These are phyloP conservation scores for Noctilio leporinus DNA, from an alignment of 2,113 vertebrate species.

Conservation along the genomic window DNA sequence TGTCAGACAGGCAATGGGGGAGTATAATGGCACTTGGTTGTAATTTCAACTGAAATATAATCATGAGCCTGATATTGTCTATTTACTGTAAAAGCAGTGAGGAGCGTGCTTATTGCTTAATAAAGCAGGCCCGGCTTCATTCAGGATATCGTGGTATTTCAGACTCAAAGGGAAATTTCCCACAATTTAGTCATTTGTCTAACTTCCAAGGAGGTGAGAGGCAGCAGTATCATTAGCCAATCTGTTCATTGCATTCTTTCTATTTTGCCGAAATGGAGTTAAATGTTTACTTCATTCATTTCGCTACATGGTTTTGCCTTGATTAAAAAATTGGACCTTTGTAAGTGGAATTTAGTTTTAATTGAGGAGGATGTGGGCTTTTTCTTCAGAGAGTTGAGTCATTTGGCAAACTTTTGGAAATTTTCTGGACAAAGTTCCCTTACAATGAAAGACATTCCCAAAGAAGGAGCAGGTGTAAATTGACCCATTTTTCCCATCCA, in stretches of 20 bases:
- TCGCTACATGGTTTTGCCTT: not conserved
- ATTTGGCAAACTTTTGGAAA: not conserved
- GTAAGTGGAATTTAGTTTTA: not conserved
- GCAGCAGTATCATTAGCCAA: not conserved
- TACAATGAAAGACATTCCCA: not conserved
- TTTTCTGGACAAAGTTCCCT: not conserved
- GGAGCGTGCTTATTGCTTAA: not conserved
- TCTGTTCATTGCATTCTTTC: not conserved
- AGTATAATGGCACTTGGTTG: not conserved
- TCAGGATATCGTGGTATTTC: not conserved
- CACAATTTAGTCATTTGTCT: not conserved
- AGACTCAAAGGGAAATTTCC: slow-evolving; percentile 1
- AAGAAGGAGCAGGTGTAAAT: not conserved
- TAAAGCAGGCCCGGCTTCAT: not conserved
- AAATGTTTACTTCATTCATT: not conserved
- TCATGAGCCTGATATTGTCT: not conserved
- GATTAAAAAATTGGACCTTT: not conserved
- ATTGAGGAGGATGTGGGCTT: not conserved
- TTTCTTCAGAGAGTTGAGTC: not conserved
- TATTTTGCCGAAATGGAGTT: not conserved
- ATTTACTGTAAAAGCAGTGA: not conserved
- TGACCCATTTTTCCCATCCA: not conserved
- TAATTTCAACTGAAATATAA: slow-evolving; percentile 26
- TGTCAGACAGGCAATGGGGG: not conserved
- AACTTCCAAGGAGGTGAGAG: not conserved